Evolutionary conservation across 2,888 invertebrate genomes (phyloP).

Genomic region (Synanthedon vespiformis): DNA sequence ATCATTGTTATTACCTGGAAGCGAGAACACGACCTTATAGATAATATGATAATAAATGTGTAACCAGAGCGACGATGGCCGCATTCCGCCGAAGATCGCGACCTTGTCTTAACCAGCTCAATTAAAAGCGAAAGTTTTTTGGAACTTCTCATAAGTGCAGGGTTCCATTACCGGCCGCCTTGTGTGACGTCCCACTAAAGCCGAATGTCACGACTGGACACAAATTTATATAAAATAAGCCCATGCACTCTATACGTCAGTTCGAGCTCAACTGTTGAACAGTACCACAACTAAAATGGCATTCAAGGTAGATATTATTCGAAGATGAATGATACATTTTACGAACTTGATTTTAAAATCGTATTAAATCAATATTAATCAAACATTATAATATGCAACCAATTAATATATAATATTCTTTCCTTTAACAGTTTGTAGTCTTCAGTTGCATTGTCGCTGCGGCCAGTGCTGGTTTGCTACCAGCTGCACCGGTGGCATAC

Average conservation of each 20-base stretch:
- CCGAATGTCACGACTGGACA: conserved; percentile 31
- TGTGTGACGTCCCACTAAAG: conserved; percentile 31
- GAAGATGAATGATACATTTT: background rate
- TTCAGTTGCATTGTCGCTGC: conserved; percentile 16
- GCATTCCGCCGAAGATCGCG: conserved; percentile 25
- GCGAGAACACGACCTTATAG: conserved; percentile 5
- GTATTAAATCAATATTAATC: too few relatives aligned
- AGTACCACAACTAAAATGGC: conserved; percentile 40
- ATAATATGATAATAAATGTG: conserved; percentile 11
- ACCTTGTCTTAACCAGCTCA: conserved; percentile 41
- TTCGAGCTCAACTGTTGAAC: conserved; percentile 31
- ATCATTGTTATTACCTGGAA: background rate
- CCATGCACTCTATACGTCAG: conserved; percentile 27
- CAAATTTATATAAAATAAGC: conserved; percentile 38
- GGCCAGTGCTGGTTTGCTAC: conserved; percentile 10
- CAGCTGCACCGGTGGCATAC: conserved; percentile 30
- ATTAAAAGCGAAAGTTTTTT: conserved; percentile 54
- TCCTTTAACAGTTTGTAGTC: conserved; percentile 9
- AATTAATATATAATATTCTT: background rate
- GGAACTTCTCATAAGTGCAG: conserved; percentile 31
- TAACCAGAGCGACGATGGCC: conserved; percentile 8
- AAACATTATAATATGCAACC: too few relatives aligned
- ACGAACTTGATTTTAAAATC: too few relatives aligned
- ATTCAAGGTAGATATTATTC: conserved; percentile 36
- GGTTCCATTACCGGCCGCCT: conserved; percentile 30